Evolutionary conservation across 2,888 invertebrate genomes (phyloP), one percentile per base, ranked within the genome.

Genomic region (Smittia aterrima): DNA sequence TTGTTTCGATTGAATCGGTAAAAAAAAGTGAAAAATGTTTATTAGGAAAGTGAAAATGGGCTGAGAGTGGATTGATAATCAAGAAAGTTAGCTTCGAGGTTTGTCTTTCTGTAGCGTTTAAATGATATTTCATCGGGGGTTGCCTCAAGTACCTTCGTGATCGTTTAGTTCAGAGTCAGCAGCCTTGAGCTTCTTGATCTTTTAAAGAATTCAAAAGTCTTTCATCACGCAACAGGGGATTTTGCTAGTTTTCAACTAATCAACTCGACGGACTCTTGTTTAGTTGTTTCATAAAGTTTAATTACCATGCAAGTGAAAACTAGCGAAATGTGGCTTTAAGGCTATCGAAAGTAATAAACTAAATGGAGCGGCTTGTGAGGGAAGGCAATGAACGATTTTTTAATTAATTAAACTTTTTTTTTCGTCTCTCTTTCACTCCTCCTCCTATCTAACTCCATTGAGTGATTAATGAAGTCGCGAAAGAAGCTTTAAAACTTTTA

Each of bases 401-500:
- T 64, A 64, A 64, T 64, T 64, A 64, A 25, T 22, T 64, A 64
- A 64, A 24, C 27, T 22, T 27, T 58, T 9, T 58, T 18, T 58
- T 13, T 58, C 58, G 18, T 47, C 47, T 3, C 7, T n/a, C 47
- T 13, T n/a, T 16, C 16, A 11, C 32, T 2, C n/a, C 11, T n/a
- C 47, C 47, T 47, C 16, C 47, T 3, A 47, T 47, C n/a, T 16
- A 47, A 13, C 24, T 18, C 20, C 27, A 64, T 64, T 64, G 16
- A 64, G 25, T 64, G 64, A 64, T 64, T 64, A 64, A 64, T 64
- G 64, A 64, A 64, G 64, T 64, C 64, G 64, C 64, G 27, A 27
- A 64, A 27, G 27, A 24, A 18, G 22, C 58, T 58, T 22, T 16
- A 20, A 22, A 58, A 58, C 4, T 58, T 58, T 47, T 47, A 47